Percentiles rank a stretch among this genome's conserved stretches.
Evolutionary conservation across 2,113 vertebrate species (phyloP).

Genomic region (Canis aureus): DNA sequence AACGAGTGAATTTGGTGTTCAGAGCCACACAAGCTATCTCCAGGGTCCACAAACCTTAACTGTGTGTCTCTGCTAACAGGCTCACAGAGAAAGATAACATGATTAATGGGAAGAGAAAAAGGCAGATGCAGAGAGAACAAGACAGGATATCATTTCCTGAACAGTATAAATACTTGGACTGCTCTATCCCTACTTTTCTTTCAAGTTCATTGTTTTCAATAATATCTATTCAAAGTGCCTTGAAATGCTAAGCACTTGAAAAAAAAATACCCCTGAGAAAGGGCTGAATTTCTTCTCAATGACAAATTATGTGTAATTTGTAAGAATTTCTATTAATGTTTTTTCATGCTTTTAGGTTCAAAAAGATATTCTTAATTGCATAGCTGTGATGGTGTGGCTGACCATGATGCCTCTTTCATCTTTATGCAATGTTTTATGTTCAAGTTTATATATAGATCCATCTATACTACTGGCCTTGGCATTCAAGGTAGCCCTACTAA

Average conservation of each 20-base stretch:
- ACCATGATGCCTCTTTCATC: background rate
- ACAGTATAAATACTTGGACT: no score
- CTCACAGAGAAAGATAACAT: background rate
- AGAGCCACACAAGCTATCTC: no score
- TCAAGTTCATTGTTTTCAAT: background rate
- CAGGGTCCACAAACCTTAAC: background rate
- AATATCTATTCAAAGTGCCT: background rate
- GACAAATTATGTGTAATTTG: background rate
- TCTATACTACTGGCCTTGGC: background rate
- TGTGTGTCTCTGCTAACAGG: background rate
- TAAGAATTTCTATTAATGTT: background rate
- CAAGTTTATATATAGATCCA: background rate
- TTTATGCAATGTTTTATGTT: slow-evolving; percentile 8
- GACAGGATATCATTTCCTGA: background rate
- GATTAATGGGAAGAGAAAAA: background rate
- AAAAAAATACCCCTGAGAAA: slow-evolving; percentile 17
- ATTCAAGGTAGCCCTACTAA: slow-evolving; percentile 12
- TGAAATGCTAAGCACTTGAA: background rate
- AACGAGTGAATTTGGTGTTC: background rate
- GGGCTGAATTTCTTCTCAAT: background rate
- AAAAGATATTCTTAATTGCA: slow-evolving; percentile 27
- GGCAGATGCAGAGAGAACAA: background rate
- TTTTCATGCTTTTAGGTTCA: background rate
- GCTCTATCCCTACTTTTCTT: background rate
- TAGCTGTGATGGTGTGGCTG: background rate